Evolutionary conservation across 2,797 vertebrate species (phyloP), one percentile per base, ranked within the genome.

Genomic region (Schizopygopsis malacanthus): DNA sequence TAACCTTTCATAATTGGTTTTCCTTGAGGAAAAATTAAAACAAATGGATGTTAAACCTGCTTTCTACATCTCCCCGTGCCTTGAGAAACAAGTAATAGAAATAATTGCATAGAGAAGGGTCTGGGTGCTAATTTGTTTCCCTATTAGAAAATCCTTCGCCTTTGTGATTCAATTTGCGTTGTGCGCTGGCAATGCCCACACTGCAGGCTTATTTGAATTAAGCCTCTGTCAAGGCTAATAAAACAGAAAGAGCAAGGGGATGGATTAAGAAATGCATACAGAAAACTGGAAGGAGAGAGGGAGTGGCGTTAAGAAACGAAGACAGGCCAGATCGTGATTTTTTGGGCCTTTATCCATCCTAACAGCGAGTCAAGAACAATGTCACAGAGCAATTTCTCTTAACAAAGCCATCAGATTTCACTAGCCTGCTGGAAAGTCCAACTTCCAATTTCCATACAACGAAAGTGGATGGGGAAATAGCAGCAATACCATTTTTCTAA

Each of bases 1-100:
- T 93, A 93, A 92, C 91, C 89, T 93, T 94, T 93, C 91, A 94
- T 94, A 94, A 92, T 92, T 93, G 91, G 88, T 93, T 94, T 93
- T 92, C 91, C 90, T 92, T 91, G 89, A 86, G 89, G 85, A 84
- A 88, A 92, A 90, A 95, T 94, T 91, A 92, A 92, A 94, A 95
- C 91, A 92, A 93, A 95, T 94, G 91, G 82, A 90, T 90, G 88
- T 87, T 93, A 86, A 92, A 91, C 86, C 90, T 70, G 22, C 87
- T 89, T 92, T 91, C 54, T 79, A 80, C 80, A 81, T 72, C 87
- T 88, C 79, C 45, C 82, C 84, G 88, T 88, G 87, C 86, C 87
- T 82, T 77, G 50, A 88, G 89, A 84, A 90, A 85, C 82, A 90
- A 93, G 88, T 75, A 85, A 80, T 89, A 88, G 79, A 90, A 93